Conservation (phyloP, 2,113 vertebrate genomes). For the Semicossyphus pulcher region DNA sequence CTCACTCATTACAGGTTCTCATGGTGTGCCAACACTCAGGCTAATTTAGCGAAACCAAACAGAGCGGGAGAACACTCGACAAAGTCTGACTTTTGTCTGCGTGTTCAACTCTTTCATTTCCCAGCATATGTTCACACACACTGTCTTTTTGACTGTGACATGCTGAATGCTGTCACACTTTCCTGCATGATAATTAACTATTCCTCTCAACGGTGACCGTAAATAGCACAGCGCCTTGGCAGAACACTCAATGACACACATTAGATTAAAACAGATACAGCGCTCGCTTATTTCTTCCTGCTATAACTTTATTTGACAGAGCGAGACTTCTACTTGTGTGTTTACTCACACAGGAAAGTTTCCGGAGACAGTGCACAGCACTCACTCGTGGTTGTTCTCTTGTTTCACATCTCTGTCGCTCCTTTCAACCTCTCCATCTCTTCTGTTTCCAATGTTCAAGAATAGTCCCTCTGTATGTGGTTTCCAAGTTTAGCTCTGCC, state of each 20-base stretch:
- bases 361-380: background rate
- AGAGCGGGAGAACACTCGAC: slow-evolving; percentile 23
- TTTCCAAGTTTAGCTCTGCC: slow-evolving; percentile 71
- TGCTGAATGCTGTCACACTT: slow-evolving; percentile 37
- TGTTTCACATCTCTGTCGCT: slow-evolving; percentile 35
- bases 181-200: slow-evolving; percentile 33
- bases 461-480: slow-evolving; percentile 59
- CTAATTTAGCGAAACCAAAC: slow-evolving; percentile 46
- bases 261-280: slow-evolving; percentile 30
- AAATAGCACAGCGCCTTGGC: slow-evolving; percentile 34
- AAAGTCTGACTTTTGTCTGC: slow-evolving; percentile 2
- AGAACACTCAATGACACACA: slow-evolving; percentile 34
- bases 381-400: slow-evolving; percentile 14
- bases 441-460: slow-evolving; percentile 44
- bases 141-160: background rate
- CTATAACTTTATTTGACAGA: slow-evolving; percentile 17
- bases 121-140: background rate
- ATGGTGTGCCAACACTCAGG: slow-evolving; percentile 34
- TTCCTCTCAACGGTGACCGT: slow-evolving; percentile 20
- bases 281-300: background rate
- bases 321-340: background rate
- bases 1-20: slow-evolving; percentile 36
- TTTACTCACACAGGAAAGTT: slow-evolving; percentile 50
- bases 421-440: slow-evolving; percentile 41
- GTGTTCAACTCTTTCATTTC: slow-evolving; percentile 7